These are phyloP conservation scores for Mongoloraphidia duomilia DNA, from an alignment of 2,888 invertebrate species.

Conservation along the genomic window DNA sequence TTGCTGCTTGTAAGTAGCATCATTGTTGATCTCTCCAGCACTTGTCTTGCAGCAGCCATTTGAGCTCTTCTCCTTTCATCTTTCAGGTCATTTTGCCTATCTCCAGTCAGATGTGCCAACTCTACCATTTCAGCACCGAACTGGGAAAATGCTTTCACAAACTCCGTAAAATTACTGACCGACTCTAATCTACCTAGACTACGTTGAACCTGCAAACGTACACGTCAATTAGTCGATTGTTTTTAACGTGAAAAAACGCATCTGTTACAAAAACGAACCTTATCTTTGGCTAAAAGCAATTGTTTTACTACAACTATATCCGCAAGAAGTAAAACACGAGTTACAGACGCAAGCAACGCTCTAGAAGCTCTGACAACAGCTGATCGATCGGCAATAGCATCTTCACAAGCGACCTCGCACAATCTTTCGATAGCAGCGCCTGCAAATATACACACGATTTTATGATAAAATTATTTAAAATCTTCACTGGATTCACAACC, in stretches of 20 bases:
- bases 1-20: constrained; percentile 95
- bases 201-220: constrained; percentile 48
- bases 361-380: constrained; percentile 83
- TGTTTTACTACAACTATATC: constrained; percentile 97
- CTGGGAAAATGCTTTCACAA: constrained; percentile 95
- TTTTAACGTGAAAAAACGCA: too few relatives aligned
- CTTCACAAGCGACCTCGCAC: constrained; percentile 62
- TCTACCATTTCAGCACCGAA: constrained; percentile 99
- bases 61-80: constrained; percentile 91
- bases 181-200: constrained; percentile 73
- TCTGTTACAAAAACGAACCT: constrained; percentile 39
- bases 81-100: constrained; percentile 68
- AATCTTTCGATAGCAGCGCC: constrained; percentile 85
- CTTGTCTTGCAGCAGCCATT: constrained; percentile 90
- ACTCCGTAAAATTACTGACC: constrained; percentile 88
- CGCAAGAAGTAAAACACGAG: constrained; percentile 85
- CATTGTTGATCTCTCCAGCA: constrained; percentile 90
- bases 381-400: constrained; percentile 43
- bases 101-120: constrained; percentile 82
- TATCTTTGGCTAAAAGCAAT: constrained; percentile 87
- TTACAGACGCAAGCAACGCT: constrained; percentile 86
- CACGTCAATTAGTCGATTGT: background rate
- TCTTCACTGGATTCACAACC: constrained; percentile 1
- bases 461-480: constrained; percentile 1
- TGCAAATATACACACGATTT: constrained; percentile 27